Base-by-base conservation (phyloP, 2,888 invertebrate genomes). In the Nomada lathburiana region DNA sequence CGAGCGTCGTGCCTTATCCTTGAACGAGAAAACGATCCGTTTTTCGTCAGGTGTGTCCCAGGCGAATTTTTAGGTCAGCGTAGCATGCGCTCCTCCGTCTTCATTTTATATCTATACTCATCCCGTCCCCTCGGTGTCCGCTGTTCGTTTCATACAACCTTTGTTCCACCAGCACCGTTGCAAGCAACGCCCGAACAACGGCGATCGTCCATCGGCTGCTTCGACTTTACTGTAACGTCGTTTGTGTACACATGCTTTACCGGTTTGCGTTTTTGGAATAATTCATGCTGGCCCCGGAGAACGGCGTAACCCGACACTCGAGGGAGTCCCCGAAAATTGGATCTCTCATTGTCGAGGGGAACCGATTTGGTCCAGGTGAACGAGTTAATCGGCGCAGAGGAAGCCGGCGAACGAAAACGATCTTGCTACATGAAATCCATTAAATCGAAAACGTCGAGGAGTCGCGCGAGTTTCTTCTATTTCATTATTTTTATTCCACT, bases 1-100 rank as follows among this genome's bases (percentile, higher is more conserved):
- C 64, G 69, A 72, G 23, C 23, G 60, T 57, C 60, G 52, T 57
- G 55, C 11, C 26, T 72, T 60, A 55, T 81, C 76, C 63, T 64
- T 23, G 55, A 57, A 73, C 53, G 65, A n/a, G 78, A 55, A 47
- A 62, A 29, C 74, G 73, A 81, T 82, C 80, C 57, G 73, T 68
- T 84, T 82, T 80, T 84, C 84, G 83, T 88, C 81, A 78, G 82
- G 77, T 79, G 80, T 50, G 67, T 55, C 18, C 23, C 64, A n/a
- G 36, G 50, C 29, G 42, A 18, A 64, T 11, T 47, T 59, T 44
- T 59, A 55, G 77, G 59, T 76, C 84, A 53, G 57, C 42, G 52
- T 18, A 5, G 55, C 44, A 26, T 11, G n/a, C 16, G 13, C 16
- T 57, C 16, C 36, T 29, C 20, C 52, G 60, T 50, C 53, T 60